phyloP scores from a whole-genome alignment of 2,113 vertebrate species.

The Raphicerus campestris region DNA sequence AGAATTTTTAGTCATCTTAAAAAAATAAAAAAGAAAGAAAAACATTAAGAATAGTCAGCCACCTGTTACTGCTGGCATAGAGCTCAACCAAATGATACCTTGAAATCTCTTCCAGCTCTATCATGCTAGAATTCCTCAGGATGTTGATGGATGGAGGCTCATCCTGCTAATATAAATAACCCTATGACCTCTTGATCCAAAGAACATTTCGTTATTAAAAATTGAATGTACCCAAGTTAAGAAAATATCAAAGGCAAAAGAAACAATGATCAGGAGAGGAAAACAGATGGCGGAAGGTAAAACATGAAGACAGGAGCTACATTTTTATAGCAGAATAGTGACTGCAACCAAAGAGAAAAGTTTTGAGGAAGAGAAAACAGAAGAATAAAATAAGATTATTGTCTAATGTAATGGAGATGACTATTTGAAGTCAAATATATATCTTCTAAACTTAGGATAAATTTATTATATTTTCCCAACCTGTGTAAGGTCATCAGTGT shows the following conservation, averaged over 20 bases:
- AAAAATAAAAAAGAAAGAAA: constrained; percentile 21
- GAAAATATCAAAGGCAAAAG: constrained; percentile 11
- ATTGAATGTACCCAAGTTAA: constrained; percentile 17
- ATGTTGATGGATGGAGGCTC: constrained; percentile 46
- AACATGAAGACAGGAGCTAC: neutral
- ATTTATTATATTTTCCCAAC: neutral
- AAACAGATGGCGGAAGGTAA: constrained; percentile 1
- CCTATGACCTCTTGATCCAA: constrained; percentile 32
- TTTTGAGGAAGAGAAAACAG: neutral
- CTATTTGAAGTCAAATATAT: neutral
- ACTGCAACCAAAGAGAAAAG: neutral
- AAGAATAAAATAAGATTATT: neutral
- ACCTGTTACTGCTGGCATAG: constrained; percentile 57
- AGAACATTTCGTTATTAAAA: constrained; percentile 41
- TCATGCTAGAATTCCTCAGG: neutral
- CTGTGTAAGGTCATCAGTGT: neutral
- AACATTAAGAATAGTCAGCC: constrained; percentile 30
- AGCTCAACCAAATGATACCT: constrained; percentile 43
- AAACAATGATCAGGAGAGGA: neutral
- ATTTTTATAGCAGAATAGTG: neutral
- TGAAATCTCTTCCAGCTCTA: constrained; percentile 27
- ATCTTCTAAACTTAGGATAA: neutral
- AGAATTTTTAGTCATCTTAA: constrained; percentile 34
- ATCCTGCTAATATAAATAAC: constrained; percentile 58
- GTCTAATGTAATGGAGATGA: neutral